phyloP scores from a whole-genome alignment of 2,113 vertebrate genomes.

The Chloropsis hardwickii region DNA sequence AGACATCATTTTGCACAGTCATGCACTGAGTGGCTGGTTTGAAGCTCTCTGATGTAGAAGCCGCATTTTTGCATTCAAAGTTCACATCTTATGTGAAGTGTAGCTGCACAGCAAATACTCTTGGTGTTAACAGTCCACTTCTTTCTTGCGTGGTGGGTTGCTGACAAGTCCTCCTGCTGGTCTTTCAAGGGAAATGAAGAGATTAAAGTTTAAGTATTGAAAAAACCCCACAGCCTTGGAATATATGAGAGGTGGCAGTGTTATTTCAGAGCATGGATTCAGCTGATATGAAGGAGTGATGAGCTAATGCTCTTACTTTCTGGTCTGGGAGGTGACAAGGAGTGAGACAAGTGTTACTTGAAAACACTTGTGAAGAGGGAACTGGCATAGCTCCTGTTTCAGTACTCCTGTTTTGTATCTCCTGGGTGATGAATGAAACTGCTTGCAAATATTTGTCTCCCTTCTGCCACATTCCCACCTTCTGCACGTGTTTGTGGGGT shows the following conservation, averaged over 20 bases:
- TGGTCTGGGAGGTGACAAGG: not conserved
- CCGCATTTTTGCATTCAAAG: not conserved
- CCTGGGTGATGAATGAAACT: not conserved
- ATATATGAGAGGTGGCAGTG: not conserved
- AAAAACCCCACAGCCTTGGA: not conserved
- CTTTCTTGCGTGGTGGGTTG: fast-evolving
- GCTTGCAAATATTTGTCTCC: not conserved
- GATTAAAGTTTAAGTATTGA: not conserved
- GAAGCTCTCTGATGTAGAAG: not conserved
- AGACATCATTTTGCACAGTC: not conserved
- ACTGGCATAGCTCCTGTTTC: not conserved
- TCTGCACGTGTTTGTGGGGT: not conserved
- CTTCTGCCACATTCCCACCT: not conserved
- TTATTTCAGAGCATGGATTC: not conserved
- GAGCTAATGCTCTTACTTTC: not conserved
- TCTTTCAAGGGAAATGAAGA: not conserved
- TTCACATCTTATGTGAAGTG: not conserved
- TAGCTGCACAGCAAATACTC: not conserved
- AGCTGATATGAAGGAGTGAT: not conserved
- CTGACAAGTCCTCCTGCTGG: not conserved
- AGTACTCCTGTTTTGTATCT: not conserved
- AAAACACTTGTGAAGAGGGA: not conserved
- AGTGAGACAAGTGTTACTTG: not conserved
- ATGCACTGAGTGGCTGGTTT: not conserved
- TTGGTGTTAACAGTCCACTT: not conserved